Percentiles rank a stretch among this genome's conserved stretches.
Conservation (phyloP, 2,797 vertebrate genomes). For the Etheostoma nigrum region DNA sequence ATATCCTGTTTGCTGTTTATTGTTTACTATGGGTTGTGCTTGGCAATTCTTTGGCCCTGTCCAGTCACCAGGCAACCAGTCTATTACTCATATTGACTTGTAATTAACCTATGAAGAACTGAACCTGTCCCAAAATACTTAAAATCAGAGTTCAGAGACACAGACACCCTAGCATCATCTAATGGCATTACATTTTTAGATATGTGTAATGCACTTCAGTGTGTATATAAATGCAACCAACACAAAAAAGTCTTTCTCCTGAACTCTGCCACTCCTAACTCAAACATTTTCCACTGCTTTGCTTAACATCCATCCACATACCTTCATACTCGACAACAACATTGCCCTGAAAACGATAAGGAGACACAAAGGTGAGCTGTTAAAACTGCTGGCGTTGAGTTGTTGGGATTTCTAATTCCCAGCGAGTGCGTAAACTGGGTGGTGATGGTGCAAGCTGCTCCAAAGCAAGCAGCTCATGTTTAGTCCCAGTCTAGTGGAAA, state of each 20-base stretch:
- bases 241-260: not conserved
- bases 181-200: not conserved
- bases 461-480: conserved; percentile 67
- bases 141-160: not conserved
- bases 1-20: not conserved
- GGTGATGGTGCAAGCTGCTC: conserved; percentile 64
- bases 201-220: not conserved
- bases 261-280: not conserved
- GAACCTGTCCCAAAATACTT: not conserved
- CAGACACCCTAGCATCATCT: not conserved
- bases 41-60: not conserved
- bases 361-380: conserved; percentile 56
- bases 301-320: conserved; percentile 41
- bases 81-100: not conserved
- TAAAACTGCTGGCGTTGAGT: conserved; percentile 33
- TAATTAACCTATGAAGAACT: not conserved
- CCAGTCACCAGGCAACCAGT: not conserved
- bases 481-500: conserved; percentile 64
- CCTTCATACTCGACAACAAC: conserved; percentile 25
- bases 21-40: not conserved
- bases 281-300: conserved; percentile 14
- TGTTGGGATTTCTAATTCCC: conserved; percentile 48
- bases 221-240: not conserved
- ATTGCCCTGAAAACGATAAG: conserved; percentile 59
- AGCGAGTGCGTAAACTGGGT: conserved; percentile 60